phyloP scores from a whole-genome alignment of 2,888 invertebrate genomes.

The Therioaphis trifolii region DNA sequence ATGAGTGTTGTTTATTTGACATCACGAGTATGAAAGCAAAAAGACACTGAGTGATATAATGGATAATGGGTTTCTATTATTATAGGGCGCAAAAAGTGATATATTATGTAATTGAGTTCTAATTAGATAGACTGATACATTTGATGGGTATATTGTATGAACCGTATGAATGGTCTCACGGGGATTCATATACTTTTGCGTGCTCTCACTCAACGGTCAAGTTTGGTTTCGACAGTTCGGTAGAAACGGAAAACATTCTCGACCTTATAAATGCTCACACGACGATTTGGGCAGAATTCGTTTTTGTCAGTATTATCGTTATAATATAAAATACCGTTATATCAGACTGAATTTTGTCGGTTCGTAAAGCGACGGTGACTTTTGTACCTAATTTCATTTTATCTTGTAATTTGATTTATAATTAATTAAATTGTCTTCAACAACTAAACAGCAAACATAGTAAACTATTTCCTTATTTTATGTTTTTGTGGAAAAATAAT shows the following conservation, averaged over 20 bases:
- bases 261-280: slow-evolving; percentile 15
- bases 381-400: too few species aligned
- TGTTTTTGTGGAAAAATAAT: too few species aligned
- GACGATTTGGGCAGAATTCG: too few species aligned
- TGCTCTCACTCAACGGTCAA: not conserved
- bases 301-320: too few species aligned
- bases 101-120: not conserved
- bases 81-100: not conserved
- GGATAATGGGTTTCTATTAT: not conserved
- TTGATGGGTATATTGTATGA: slow-evolving; percentile 21
- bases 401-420: too few species aligned
- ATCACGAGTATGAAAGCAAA: not conserved
- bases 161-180: slow-evolving; percentile 2
- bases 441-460: too few species aligned
- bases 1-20: not conserved
- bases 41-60: not conserved
- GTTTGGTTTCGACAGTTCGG: slow-evolving; percentile 1
- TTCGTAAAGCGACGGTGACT: too few species aligned
- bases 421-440: too few species aligned
- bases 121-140: slow-evolving; percentile 22
- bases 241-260: not conserved
- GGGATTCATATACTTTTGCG: not conserved
- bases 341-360: too few species aligned
- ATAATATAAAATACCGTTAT: too few species aligned
- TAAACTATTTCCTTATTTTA: too few species aligned